These are phyloP conservation scores for Antechinus flavipes DNA, from an alignment of 2,113 vertebrate species.

Conservation along the genomic window DNA sequence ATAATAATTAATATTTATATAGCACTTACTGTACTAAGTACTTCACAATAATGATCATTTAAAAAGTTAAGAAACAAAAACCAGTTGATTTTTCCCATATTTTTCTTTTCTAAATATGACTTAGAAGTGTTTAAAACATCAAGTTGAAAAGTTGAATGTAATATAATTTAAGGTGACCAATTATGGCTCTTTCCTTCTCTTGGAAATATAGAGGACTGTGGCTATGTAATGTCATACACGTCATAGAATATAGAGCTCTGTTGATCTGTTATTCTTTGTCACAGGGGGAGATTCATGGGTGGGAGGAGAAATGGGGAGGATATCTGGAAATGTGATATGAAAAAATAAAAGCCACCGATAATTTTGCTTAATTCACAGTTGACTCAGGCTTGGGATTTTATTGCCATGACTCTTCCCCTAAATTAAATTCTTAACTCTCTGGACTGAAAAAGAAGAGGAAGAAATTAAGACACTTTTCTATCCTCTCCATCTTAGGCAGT, in stretches of 20 bases:
- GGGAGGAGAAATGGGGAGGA: background rate
- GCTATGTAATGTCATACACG: background rate
- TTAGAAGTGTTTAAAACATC: background rate
- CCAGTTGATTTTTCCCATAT: background rate
- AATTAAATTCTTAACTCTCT: slow-evolving; percentile 17
- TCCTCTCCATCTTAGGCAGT: background rate
- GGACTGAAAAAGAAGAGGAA: background rate
- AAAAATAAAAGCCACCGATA: background rate
- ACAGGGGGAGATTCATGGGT: background rate
- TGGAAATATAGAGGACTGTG: background rate
- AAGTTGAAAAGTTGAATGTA: background rate
- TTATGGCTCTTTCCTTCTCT: background rate
- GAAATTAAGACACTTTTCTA: slow-evolving; percentile 22
- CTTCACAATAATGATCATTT: background rate
- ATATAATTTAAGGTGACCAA: background rate
- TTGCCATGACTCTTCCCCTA: background rate
- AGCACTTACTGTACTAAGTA: background rate
- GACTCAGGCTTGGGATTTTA: slow-evolving; percentile 22
- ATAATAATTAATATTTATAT: background rate
- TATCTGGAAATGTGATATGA: background rate
- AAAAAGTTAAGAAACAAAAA: background rate
- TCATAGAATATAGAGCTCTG: background rate
- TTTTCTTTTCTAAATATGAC: background rate
- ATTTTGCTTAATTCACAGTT: background rate
- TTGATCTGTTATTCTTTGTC: background rate